Evolutionary conservation across 2,888 invertebrate genomes (phyloP).

Genomic region (Pristionchus exspectatus): DNA sequence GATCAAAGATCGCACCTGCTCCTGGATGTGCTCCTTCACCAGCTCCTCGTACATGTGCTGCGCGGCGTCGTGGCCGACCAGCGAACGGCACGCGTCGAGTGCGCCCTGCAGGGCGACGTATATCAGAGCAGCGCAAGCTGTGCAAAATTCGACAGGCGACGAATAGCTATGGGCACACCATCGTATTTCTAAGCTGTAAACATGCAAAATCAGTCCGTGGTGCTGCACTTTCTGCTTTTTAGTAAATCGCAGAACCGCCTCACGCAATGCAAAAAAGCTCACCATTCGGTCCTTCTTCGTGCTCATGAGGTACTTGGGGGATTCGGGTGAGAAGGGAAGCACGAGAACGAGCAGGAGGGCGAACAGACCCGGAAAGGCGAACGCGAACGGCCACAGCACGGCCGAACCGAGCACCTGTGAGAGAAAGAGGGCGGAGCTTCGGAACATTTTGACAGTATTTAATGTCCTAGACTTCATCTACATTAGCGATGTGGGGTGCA

Average conservation of each 20-base stretch:
- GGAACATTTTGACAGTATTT: not conserved
- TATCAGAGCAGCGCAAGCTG: too few relatives aligned
- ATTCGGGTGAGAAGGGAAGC: conserved; percentile 77
- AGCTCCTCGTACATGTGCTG: conserved; percentile 69
- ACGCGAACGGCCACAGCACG: conserved; percentile 79
- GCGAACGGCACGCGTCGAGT: conserved; percentile 43
- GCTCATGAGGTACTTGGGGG: conserved; percentile 74
- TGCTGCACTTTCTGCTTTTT: not conserved
- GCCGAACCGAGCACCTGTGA: conserved; percentile 76
- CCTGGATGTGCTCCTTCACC: conserved; percentile 49
- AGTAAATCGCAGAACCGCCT: not conserved
- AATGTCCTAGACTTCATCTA: too few relatives aligned
- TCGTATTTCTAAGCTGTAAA: not conserved
- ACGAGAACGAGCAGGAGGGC: conserved; percentile 72
- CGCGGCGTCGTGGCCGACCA: conserved; percentile 70
- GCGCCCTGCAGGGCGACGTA: conserved; percentile 40
- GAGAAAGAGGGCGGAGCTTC: not conserved
- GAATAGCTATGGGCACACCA: not conserved
- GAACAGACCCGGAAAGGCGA: conserved; percentile 79
- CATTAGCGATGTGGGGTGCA: not conserved
- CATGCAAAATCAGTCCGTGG: not conserved
- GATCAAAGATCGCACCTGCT: conserved; percentile 44
- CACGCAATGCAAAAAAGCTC: conserved; percentile 7
- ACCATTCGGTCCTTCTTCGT: conserved; percentile 62
- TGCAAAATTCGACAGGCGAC: not conserved